Evolutionary conservation across 1,140 invertebrate genomes (phyloP).

Genomic region (Camponotus pennsylvanicus): DNA sequence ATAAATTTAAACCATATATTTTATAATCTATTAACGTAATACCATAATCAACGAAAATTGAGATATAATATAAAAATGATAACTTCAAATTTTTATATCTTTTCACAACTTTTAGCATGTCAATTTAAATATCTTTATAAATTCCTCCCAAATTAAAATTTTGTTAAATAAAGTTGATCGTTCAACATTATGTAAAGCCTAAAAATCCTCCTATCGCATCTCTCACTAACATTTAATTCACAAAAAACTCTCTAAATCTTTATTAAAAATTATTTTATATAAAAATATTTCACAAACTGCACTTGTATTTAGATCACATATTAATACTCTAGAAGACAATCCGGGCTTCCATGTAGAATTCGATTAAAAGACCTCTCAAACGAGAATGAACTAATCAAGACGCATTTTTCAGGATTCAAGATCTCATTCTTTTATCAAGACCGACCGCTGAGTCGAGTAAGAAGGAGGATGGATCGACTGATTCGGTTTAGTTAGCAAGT

Average conservation of each 20-base stretch:
- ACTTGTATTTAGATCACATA: background rate
- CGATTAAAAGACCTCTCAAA: background rate
- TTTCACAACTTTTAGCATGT: background rate
- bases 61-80: background rate
- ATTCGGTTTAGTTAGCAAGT: background rate
- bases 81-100: background rate
- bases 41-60: too few species aligned
- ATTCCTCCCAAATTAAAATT: background rate
- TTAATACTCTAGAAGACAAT: background rate
- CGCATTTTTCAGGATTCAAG: constrained; percentile 9
- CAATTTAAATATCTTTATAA: background rate
- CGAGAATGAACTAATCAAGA: constrained; percentile 8
- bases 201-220: background rate
- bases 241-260: background rate
- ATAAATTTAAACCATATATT: background rate
- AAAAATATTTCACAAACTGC: constrained; percentile 1
- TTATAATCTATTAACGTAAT: too few species aligned
- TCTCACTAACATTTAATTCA: background rate
- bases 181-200: background rate
- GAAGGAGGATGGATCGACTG: constrained; percentile 3
- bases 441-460: background rate
- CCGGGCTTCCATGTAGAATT: background rate
- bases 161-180: background rate
- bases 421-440: constrained; percentile 5
- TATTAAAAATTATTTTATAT: background rate